A percentile compares a stretch with the other conserved stretches of the same genome.
Evolutionary conservation across 1,140 invertebrate species (phyloP).

Genomic region (Proctacanthus coquilletti): DNA sequence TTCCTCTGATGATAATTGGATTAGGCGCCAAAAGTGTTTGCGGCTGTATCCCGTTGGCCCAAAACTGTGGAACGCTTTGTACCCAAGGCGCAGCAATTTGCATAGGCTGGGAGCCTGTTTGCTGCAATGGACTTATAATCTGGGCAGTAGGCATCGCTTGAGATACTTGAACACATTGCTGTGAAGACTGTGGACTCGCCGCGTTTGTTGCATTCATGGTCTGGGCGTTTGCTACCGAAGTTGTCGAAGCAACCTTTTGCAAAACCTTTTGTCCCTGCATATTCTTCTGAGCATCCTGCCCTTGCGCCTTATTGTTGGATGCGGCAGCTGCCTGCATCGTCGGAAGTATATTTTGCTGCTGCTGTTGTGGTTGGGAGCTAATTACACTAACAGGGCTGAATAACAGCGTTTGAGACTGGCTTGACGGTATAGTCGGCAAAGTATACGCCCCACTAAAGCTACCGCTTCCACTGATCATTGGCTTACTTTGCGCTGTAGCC

Average conservation of each 20-base stretch:
- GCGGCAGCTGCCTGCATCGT: conserved; percentile 17
- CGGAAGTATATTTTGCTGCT: conserved; percentile 21
- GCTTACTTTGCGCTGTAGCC: conserved; percentile 50
- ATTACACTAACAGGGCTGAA: conserved; percentile 59
- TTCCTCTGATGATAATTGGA: conserved; percentile 68
- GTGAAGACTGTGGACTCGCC: conserved; percentile 30
- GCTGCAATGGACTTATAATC: conserved; percentile 45
- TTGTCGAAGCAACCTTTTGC: conserved; percentile 34
- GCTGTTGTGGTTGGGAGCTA: conserved; percentile 45
- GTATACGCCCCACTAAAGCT: conserved; percentile 41
- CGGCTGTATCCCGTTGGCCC: conserved; percentile 48
- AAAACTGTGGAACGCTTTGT: conserved; percentile 45
- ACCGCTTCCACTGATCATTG: conserved; percentile 38
- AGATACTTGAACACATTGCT: conserved; percentile 48
- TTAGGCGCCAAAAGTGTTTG: conserved; percentile 51
- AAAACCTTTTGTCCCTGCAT: conserved; percentile 39
- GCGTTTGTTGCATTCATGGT: conserved; percentile 8
- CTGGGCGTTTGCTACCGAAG: conserved; percentile 12
- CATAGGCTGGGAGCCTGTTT: conserved; percentile 42
- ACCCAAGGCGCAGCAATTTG: conserved; percentile 41
- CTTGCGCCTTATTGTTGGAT: conserved; percentile 12
- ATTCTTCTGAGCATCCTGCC: conserved; percentile 18
- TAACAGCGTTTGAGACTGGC: conserved; percentile 60
- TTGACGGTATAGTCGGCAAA: conserved; percentile 60
- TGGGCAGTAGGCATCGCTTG: conserved; percentile 46